Evolutionary conservation across 2,888 invertebrate species (phyloP).

Genomic region (Oeneis ivallda): DNA sequence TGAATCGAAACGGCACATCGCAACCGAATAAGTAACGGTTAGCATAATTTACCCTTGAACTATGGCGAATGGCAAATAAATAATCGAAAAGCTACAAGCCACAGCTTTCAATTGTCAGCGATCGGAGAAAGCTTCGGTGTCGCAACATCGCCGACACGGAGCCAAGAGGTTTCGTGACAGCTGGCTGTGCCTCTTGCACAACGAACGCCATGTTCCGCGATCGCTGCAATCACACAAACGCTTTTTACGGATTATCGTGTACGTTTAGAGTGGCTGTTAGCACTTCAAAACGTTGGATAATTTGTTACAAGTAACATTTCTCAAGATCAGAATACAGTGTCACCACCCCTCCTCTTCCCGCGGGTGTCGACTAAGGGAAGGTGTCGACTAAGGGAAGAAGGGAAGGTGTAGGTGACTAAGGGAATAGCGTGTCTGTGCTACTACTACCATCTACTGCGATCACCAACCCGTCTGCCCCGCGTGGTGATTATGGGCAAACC

Average conservation of each 20-base stretch:
- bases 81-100: conserved; percentile 45
- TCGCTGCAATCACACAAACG: conserved; percentile 50
- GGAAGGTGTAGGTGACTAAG: too few species aligned
- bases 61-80: conserved; percentile 29
- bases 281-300: not conserved
- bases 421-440: too few species aligned
- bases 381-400: too few species aligned
- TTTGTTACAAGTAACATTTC: too few species aligned
- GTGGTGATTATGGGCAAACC: too few species aligned
- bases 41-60: conserved; percentile 25
- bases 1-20: conserved; percentile 11
- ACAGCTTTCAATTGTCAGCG: conserved; percentile 50
- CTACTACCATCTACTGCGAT: too few species aligned
- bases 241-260: conserved; percentile 47
- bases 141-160: conserved; percentile 59
- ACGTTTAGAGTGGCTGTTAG: conserved; percentile 19
- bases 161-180: conserved; percentile 72
- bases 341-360: too few species aligned
- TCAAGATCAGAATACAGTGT: too few species aligned
- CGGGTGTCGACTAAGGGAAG: too few species aligned
- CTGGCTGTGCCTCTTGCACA: conserved; percentile 64
- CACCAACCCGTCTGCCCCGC: too few species aligned
- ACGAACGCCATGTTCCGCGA: conserved; percentile 54
- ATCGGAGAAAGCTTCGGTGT: conserved; percentile 71
- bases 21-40: conserved; percentile 25